Base-by-base conservation (phyloP, 2,797 vertebrate genomes). In the Lepidocolaptes lacrymiger region DNA sequence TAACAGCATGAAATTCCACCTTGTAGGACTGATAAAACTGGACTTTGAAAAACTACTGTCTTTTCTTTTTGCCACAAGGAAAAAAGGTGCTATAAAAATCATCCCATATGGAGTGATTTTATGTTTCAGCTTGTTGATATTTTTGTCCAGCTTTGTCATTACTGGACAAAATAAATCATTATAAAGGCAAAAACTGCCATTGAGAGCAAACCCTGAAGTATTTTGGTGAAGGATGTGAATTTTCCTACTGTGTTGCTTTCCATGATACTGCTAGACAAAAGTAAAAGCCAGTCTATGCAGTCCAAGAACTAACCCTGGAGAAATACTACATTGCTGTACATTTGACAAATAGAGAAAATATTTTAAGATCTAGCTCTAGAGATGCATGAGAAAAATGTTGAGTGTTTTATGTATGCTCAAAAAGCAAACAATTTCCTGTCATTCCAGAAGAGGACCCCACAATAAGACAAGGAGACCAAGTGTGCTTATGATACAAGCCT, bases 1-100 rank as follows among this genome's bases (percentile, higher is more conserved):
- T 89, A 93, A 91, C n/a, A 72, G 43, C 58, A 89, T 48, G 66
- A 91, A 83, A 93, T 81, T 93, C 37, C 71, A 76, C 51, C 36
- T 48, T 44, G 36, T 36, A 64, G 26, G 16, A 92, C 55, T 88
- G 49, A 87, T 23, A 75, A 80, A 85, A 91, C 10, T 21, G 28
- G 75, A 58, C 48, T 69, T 86, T 0, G 2, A 48, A 81, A 92
- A 95, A 86, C 23, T 48, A 76, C 13, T 52, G 9, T 52, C 16
- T 54, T 27, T 51, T 26, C 9, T 43, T 59, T 59, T 32, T 9
- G 15, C 32, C 30, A 56, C n/a, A 14, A 28, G 19, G 15, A 37
- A 41, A 41, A 49, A 48, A 30, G 26, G 8, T 46, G 12, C 20
- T 80, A 46, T 8, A 79, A 41, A 30, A 6, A 54, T 48, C n/a